These are phyloP conservation scores for Chunga burmeisteri DNA, from an alignment of 2,113 vertebrate species.

Conservation along the genomic window DNA sequence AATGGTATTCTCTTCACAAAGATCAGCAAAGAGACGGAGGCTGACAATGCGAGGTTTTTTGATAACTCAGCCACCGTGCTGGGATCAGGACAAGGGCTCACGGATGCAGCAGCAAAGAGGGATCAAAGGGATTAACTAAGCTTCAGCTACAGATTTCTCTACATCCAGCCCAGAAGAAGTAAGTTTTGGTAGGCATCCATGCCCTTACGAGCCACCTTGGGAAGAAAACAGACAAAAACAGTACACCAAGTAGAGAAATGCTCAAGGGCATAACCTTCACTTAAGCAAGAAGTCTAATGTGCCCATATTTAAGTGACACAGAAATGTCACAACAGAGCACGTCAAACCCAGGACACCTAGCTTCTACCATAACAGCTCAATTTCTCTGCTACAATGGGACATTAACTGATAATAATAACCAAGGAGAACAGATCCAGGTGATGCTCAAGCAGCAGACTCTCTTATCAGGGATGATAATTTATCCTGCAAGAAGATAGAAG, in stretches of 20 bases:
- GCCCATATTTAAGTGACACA: neutral
- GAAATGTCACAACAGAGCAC: neutral
- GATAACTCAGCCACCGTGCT: neutral
- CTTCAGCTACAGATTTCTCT: neutral
- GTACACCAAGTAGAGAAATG: neutral
- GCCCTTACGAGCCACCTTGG: neutral
- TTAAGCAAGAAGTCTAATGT: neutral
- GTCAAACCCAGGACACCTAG: neutral
- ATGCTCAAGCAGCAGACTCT: neutral
- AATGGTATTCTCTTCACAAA: neutral
- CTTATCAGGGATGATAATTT: neutral
- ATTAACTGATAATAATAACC: neutral
- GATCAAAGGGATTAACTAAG: neutral
- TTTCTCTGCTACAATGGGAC: neutral
- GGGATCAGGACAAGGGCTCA: neutral
- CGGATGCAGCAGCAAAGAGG: neutral
- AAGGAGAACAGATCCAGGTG: neutral
- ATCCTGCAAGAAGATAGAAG: neutral
- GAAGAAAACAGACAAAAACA: neutral
- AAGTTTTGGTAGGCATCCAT: neutral
- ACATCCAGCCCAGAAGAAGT: neutral
- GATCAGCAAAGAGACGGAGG: neutral
- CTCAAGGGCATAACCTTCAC: neutral
- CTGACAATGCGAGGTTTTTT: neutral
- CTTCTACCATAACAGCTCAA: neutral